Base-by-base conservation (phyloP, 2,113 vertebrate species). In the Aythya baeri region DNA sequence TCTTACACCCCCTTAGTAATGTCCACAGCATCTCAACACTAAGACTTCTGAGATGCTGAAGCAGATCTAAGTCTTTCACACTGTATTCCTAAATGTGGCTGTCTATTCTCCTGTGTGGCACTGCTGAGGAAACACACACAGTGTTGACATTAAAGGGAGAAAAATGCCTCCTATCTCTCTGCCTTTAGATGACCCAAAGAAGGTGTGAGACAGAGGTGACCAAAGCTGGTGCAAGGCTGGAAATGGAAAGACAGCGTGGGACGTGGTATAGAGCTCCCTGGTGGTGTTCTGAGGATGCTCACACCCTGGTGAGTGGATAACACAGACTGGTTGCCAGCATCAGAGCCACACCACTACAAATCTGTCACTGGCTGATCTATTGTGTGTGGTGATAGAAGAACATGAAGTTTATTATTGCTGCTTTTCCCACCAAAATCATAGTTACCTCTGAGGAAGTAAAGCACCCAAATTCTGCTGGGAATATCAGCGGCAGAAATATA, bases 231-330 rank as follows among this genome's bases (percentile, higher is more conserved):
- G 25, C 26, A 29, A 68, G 36, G 32, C 38, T 82, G 61, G 4
- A 15, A 14, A 34, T 54, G 31, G 41, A 61, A 62, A 54, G 22
- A 43, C 9, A 50, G 3, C 2, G 23, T 10, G 44, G 62, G 22
- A 73, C 16, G 18, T 9, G 5, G 22, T 31, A 8, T 34, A 61
- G 58, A 66, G 27, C 50, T 81, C 62, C 55, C 41, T 62, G 59
- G 16, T 44, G 38, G 31, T 65, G 13, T 32, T 79, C 67, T 66
- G 86, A 86, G 34, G 3, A 9, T 76, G 43, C 65, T 73, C 14
- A 61, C 21, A 61, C 34, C 13, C 6, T 0, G 0, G 16, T 46
- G 4, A 52, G 32, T 13, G 20, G 21, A 72, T 54, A 23, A 25
- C 15, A 17, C 2, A 9, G 34, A 59, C 18, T 10, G 9, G 27